Conservation (phyloP, 2,888 invertebrate species). For the Oscheius sp. region DNA sequence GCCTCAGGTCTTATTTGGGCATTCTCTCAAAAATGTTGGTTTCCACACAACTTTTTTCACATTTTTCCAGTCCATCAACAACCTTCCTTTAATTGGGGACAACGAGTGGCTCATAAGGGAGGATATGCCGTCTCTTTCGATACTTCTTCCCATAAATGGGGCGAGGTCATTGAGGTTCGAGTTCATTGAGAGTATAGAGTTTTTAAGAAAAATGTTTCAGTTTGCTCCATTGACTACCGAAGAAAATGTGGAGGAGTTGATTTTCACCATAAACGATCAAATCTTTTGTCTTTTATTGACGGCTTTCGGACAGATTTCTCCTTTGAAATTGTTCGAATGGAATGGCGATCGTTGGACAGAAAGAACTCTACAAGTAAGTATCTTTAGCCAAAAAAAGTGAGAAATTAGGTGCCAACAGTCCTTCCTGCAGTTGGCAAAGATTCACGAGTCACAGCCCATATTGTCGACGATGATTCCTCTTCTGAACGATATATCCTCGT, state of each 20-base stretch:
- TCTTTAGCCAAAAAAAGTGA: neutral
- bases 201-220: constrained; percentile 26
- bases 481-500: neutral
- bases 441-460: neutral
- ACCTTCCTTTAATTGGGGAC: constrained; percentile 43
- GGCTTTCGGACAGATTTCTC: constrained; percentile 38
- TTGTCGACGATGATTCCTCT: neutral
- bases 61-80: constrained; percentile 41
- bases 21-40: constrained; percentile 34
- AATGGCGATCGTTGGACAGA: constrained; percentile 40
- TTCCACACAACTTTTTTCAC: neutral
- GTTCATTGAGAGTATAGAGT: too few relatives aligned
- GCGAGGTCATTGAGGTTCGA: constrained; percentile 36
- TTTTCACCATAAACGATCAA: constrained; percentile 39
- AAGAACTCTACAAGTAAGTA: constrained; percentile 31
- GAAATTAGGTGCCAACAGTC: neutral
- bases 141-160: constrained; percentile 34
- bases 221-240: constrained; percentile 37
- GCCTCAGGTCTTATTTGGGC: constrained; percentile 32
- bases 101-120: constrained; percentile 46
- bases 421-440: neutral
- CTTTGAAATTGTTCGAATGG: constrained; percentile 42
- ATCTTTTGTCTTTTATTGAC: constrained; percentile 40
- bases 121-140: constrained; percentile 46
- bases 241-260: constrained; percentile 45